Percentiles rank a stretch among this genome's conserved stretches.
These are phyloP conservation scores for Calyptomena viridis DNA, from an alignment of 2,113 vertebrate species.

Conservation along the genomic window DNA sequence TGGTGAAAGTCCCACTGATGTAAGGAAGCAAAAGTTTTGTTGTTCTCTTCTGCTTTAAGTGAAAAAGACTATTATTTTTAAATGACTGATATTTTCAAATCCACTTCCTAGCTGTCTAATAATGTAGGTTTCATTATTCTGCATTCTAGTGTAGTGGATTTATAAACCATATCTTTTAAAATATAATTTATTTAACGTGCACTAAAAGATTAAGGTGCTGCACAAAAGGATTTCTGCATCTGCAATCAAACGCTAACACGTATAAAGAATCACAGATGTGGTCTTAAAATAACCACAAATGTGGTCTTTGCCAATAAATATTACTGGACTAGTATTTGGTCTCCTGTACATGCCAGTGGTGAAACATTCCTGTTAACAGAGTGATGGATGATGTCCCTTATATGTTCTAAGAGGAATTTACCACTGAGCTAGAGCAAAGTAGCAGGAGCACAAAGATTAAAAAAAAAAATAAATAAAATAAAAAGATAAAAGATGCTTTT, in stretches of 20 bases:
- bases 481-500: not conserved
- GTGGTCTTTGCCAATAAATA: not conserved
- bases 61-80: not conserved
- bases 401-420: not conserved
- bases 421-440: not conserved
- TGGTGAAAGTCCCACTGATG: not conserved
- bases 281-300: not conserved
- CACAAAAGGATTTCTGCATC: not conserved
- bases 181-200: not conserved
- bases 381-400: not conserved
- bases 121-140: not conserved
- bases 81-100: not conserved
- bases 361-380: not conserved
- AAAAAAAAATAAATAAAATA: not conserved
- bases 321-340: not conserved
- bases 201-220: not conserved
- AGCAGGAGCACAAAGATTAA: not conserved
- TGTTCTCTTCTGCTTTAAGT: not conserved
- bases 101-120: not conserved
- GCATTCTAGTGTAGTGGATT: not conserved
- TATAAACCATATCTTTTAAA: not conserved
- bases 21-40: not conserved
- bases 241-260: not conserved
- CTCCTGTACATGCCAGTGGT: not conserved
- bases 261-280: not conserved